Conservation (phyloP, 2,113 vertebrate species). For the Opisthocomus hoazin region DNA sequence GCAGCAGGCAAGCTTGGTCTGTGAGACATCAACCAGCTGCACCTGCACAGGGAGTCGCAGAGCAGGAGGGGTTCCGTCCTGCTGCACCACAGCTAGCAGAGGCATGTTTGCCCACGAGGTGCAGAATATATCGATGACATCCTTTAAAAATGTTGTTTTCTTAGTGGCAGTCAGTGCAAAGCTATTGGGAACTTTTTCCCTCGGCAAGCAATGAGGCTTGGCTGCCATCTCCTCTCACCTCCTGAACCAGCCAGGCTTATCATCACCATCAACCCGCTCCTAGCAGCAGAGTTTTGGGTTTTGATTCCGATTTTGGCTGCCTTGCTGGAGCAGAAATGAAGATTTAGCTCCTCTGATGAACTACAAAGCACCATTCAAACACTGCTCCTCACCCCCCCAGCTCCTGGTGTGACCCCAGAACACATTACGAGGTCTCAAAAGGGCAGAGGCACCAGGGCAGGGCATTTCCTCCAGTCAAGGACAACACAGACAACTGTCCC, state of each 20-base stretch:
- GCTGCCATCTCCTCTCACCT: neutral
- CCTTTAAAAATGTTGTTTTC: neutral
- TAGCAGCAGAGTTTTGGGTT: neutral
- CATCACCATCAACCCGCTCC: neutral
- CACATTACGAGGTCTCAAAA: neutral
- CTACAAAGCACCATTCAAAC: neutral
- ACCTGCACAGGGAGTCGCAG: neutral
- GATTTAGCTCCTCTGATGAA: neutral
- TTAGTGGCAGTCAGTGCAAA: neutral
- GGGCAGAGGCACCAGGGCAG: neutral
- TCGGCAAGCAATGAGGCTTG: neutral
- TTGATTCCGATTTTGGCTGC: neutral
- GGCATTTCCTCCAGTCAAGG: neutral
- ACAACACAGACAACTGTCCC: neutral
- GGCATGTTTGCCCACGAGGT: neutral
- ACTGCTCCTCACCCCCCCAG: neutral
- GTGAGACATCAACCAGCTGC: neutral
- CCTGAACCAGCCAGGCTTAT: neutral
- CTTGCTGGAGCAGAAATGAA: neutral
- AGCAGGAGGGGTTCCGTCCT: neutral
- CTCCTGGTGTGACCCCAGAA: neutral
- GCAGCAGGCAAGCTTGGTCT: neutral
- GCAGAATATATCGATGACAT: neutral
- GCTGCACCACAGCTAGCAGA: neutral
- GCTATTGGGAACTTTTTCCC: neutral